Evolutionary conservation across 2,888 invertebrate species (phyloP).

Genomic region (Cheilosia grossa): DNA sequence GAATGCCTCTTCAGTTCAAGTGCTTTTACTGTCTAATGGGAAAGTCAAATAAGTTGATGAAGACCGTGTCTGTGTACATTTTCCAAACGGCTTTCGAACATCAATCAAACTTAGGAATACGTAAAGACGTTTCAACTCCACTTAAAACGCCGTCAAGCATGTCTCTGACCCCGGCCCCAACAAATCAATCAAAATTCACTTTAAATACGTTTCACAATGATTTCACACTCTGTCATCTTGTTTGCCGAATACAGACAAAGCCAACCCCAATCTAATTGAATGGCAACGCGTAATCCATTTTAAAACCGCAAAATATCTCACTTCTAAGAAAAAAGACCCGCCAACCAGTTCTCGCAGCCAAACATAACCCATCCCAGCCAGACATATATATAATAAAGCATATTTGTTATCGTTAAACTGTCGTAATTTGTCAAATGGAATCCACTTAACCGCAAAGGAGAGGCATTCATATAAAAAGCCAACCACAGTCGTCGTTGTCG

Average conservation of each 20-base stretch:
- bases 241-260: not conserved
- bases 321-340: constrained; percentile 34
- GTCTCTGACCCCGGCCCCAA: not conserved
- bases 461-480: constrained; percentile 24
- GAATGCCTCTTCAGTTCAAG: no score
- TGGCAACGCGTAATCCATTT: constrained; percentile 32
- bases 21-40: no score
- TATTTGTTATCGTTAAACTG: constrained; percentile 70
- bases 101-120: no score
- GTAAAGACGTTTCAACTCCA: not conserved
- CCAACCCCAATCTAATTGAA: constrained; percentile 28
- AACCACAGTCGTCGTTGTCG: not conserved
- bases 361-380: constrained; percentile 10
- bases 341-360: constrained; percentile 1
- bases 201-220: not conserved
- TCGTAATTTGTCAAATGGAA: constrained; percentile 62
- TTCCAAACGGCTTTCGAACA: no score
- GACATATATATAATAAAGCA: constrained; percentile 68
- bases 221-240: constrained; percentile 7
- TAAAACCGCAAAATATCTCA: constrained; percentile 18
- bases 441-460: constrained; percentile 35
- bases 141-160: not conserved
- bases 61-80: no score
- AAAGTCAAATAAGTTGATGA: no score
- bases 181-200: constrained; percentile 19